Evolutionary conservation across 2,113 vertebrate genomes (phyloP), one percentile per base, ranked within the genome.

Genomic region (Indicator indicator): DNA sequence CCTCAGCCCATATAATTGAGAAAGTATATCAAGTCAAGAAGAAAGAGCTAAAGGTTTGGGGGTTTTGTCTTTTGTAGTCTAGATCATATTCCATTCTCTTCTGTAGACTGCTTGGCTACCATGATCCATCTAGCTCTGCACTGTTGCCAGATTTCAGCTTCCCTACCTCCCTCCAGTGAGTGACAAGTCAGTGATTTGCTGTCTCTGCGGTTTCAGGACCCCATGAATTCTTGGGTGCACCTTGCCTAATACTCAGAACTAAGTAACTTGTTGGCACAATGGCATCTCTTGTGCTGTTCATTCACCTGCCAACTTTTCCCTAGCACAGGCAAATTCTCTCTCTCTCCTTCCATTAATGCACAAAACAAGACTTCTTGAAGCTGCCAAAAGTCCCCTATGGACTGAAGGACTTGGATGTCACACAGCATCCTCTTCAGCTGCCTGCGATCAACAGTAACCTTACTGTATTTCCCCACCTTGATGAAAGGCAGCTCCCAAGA

Each of bases 191-290:
- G 76, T 59, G 93, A 95, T 91, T 96, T 97, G 96, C 97, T 97
- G 94, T 83, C 87, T 89, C 94, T 70, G 83, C 68, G 91, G 62
- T 95, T 97, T 97, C 90, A 83, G 95, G 95, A 93, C 95, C 92
- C 92, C 82, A 33, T 60, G 95, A 91, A 93, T 80, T 63, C 88
- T 95, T 96, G 94, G 97, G 95, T 93, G 67, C 87, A 26, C 52
- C 0, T 23, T 80, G 96, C 96, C 96, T 87, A 85, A 93, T 91
- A 93, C 87, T 95, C 94, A 97, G 83, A 93, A 94, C 95, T 98
- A 97, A 98, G 96, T 98, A 95, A 95, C 95, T 97, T 96, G 90
- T 90, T 98, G 97, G 97, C 97, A 96, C 86, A 69, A 48, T 15
- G 88, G 88, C 75, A 46, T 60, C 76, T 90, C 72, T 87, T 91